Evolutionary conservation across 2,888 invertebrate species (phyloP).

Genomic region (Anticlea derivata): DNA sequence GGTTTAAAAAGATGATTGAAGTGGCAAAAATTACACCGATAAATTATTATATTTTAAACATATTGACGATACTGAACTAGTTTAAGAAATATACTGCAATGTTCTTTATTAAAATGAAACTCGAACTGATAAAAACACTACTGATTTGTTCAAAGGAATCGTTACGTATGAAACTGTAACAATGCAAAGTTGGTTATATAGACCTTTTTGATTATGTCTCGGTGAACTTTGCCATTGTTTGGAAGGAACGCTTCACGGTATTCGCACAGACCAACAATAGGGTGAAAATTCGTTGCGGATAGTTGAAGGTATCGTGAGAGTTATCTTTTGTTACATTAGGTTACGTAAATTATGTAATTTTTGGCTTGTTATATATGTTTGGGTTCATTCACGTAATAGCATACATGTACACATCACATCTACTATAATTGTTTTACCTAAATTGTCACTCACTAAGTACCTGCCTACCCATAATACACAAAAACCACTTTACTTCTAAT

Average conservation of each 20-base stretch:
- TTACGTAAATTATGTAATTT: conserved; percentile 57
- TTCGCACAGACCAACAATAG: conserved; percentile 77
- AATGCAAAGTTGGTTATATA: conserved; percentile 70
- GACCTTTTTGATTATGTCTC: conserved; percentile 79
- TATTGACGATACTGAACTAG: not conserved
- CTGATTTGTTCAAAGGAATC: conserved; percentile 58
- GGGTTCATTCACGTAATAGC: not conserved
- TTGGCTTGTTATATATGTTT: conserved; percentile 16
- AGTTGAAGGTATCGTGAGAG: conserved; percentile 70
- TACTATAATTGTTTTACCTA: too few species aligned
- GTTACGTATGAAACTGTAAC: conserved; percentile 66
- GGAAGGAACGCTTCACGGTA: conserved; percentile 64
- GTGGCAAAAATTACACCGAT: too few species aligned
- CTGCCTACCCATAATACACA: too few species aligned
- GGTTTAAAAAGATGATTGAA: too few species aligned
- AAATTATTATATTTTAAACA: too few species aligned
- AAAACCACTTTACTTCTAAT: too few species aligned
- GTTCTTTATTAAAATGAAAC: not conserved
- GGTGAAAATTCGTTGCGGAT: conserved; percentile 78
- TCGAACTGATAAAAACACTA: conserved; percentile 37
- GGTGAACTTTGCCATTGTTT: conserved; percentile 82
- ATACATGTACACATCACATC: too few species aligned
- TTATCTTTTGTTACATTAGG: conserved; percentile 61
- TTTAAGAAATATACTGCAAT: not conserved
- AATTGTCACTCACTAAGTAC: too few species aligned